Base-by-base conservation (phyloP, 2,113 vertebrate genomes). In the Irena cyanogastra region DNA sequence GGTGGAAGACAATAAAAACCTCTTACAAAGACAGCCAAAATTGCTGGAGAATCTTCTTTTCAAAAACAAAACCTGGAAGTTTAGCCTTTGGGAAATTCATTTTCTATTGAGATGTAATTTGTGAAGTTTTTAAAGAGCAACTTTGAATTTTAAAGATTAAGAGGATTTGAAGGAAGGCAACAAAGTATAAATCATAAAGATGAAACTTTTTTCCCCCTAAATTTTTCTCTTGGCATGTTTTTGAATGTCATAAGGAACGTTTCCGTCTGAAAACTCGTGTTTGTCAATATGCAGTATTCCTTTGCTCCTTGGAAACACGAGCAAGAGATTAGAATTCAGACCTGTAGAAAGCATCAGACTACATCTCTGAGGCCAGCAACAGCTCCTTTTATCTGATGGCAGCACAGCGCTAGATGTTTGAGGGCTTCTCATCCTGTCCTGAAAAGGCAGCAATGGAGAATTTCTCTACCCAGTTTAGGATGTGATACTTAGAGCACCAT, bases 71-170 rank as follows among this genome's bases (percentile, higher is more conserved):
- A 82, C 90, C 74, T 84, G 78, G 64, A 97, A 97, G 89, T 94
- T 90, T 93, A 94, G 86, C 97, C 94, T 94, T 42, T 93, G 96
- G 96, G 95, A 97, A 96, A 97, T 96, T 96, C 15, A 72, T 96
- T 97, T 97, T 94, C 90, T 91, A 94, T 95, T 97, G 93, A 95
- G 96, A 97, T 82, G 76, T 63, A 94, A 97, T 96, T 97, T 97
- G 54, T 24, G 10, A 61, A 71, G 74, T 92, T 94, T 96, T 95
- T 95, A 96, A 97, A 97, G 87, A 96, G 52, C 85, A 97, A 63
- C 78, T 94, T 97, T 93, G 89, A 91, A 83, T 97, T 97, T 95
- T 92, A 61, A 85, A 28, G 68, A 97, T 97, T 95, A 97, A 97
- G 83, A 81, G n/a, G 75, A 86, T 83, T 63, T 90, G 19, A 59